Evolutionary conservation across 2,113 vertebrate species (phyloP).

Genomic region (Strix uralensis): DNA sequence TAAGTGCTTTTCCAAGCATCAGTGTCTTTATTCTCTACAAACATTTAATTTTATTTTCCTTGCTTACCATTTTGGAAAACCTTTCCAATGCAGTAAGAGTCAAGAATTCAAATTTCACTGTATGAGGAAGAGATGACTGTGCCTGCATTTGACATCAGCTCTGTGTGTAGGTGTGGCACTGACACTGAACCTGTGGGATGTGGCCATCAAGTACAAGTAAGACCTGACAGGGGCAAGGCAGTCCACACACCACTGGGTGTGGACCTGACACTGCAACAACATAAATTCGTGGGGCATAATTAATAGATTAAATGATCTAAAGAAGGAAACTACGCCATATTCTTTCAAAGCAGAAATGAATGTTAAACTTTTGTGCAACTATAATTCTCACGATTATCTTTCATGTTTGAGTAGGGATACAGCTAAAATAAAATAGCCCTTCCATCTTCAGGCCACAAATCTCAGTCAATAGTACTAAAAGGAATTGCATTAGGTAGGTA

Average conservation of each 20-base stretch:
- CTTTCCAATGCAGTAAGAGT: not conserved
- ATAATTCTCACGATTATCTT: not conserved
- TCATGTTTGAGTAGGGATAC: not conserved
- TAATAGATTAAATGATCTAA: not conserved
- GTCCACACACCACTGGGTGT: fast-evolving
- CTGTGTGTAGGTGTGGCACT: fast-evolving
- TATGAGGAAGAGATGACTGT: not conserved
- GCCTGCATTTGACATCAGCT: not conserved
- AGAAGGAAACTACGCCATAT: not conserved
- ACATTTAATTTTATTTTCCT: not conserved
- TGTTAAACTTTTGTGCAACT: not conserved
- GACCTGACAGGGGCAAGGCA: not conserved
- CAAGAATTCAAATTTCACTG: not conserved
- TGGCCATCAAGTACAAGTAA: not conserved
- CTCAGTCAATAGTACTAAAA: not conserved
- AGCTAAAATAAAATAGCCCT: not conserved
- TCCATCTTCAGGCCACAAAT: not conserved
- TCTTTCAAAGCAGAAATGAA: not conserved
- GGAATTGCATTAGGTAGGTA: not conserved
- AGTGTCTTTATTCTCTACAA: not conserved
- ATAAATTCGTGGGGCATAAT: not conserved
- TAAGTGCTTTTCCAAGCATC: not conserved
- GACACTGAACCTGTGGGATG: not conserved
- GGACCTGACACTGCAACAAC: not conserved
- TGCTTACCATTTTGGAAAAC: not conserved